Evolutionary conservation across 1,140 invertebrate species (phyloP).

Genomic region (Penaeus chinensis): DNA sequence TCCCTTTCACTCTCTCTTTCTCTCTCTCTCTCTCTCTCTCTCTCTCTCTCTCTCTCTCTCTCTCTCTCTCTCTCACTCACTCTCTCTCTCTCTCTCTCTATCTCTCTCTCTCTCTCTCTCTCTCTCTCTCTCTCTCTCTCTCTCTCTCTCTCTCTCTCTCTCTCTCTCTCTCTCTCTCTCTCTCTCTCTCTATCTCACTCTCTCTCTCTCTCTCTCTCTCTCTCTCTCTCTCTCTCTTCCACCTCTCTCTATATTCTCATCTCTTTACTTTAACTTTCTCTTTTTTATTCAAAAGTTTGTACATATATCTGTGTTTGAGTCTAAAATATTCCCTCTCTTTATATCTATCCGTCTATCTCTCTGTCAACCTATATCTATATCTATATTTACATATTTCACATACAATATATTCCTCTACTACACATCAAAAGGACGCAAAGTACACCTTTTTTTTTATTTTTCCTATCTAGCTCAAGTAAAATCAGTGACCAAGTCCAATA

Average conservation of each 20-base stretch:
- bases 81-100: not conserved
- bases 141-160: not conserved
- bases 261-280: too few relatives aligned
- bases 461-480: too few relatives aligned
- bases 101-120: not conserved
- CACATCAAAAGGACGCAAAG: too few relatives aligned
- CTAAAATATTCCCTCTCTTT: too few relatives aligned
- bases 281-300: too few relatives aligned
- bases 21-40: not conserved
- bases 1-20: not conserved
- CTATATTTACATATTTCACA: too few relatives aligned
- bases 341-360: too few relatives aligned
- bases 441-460: too few relatives aligned
- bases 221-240: not conserved
- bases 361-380: too few relatives aligned
- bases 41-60: not conserved
- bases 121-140: not conserved
- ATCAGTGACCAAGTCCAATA: too few relatives aligned
- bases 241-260: not conserved
- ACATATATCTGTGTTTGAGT: too few relatives aligned
- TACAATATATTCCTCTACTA: too few relatives aligned
- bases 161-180: not conserved
- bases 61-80: not conserved
- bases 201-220: not conserved
- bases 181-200: not conserved